phyloP scores from a whole-genome alignment of 2,797 vertebrate genomes.

The Chaetodon trifasciatus region DNA sequence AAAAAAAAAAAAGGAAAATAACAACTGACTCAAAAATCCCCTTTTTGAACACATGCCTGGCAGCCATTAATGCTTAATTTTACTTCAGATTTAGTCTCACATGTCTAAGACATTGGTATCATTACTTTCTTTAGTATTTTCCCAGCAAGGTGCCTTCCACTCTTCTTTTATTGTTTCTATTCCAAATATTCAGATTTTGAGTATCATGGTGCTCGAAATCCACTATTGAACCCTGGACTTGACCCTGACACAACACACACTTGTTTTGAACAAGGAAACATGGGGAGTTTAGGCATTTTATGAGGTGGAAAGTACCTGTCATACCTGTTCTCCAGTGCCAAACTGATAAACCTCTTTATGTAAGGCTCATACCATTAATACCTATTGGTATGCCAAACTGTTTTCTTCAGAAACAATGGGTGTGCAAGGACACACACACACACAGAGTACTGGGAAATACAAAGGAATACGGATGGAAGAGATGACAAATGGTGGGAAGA shows the following conservation, averaged over 20 bases:
- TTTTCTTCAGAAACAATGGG: not conserved
- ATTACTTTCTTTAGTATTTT: not conserved
- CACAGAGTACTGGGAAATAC: not conserved
- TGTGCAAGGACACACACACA: not conserved
- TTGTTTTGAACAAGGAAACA: not conserved
- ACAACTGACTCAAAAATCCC: not conserved
- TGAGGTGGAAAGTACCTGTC: conserved; percentile 28
- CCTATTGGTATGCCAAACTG: not conserved
- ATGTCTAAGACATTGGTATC: not conserved
- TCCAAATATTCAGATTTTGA: not conserved
- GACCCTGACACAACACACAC: too few relatives aligned
- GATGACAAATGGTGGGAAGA: too few relatives aligned
- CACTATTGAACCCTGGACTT: not conserved
- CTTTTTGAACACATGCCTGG: not conserved
- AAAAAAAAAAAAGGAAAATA: not conserved
- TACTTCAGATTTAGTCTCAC: not conserved
- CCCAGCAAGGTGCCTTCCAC: not conserved
- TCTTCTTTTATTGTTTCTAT: not conserved
- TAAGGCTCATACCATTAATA: not conserved
- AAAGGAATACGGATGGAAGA: not conserved
- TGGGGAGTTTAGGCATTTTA: not conserved
- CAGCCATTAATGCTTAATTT: not conserved
- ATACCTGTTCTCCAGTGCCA: not conserved
- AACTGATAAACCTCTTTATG: fast-evolving
- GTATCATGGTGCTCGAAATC: not conserved